Evolutionary conservation across 2,888 invertebrate genomes (phyloP).

Genomic region (Drosophila conformis): DNA sequence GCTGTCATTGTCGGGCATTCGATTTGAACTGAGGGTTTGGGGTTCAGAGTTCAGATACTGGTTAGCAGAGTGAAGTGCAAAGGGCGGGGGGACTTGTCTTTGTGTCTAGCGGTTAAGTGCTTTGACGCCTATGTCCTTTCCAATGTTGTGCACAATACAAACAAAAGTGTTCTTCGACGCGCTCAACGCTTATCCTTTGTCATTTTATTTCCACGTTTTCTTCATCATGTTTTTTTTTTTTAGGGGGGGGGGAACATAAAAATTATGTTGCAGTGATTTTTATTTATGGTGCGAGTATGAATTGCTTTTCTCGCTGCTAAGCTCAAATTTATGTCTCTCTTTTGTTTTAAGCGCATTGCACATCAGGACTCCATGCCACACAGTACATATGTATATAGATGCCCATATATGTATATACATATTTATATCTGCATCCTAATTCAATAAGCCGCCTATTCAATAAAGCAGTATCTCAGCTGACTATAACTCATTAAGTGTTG

Average conservation of each 20-base stretch:
- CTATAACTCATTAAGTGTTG: slow-evolving; percentile 43
- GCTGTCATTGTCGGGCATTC: slow-evolving; percentile 65
- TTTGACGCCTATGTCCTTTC: slow-evolving; percentile 68
- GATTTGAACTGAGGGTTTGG: slow-evolving; percentile 24
- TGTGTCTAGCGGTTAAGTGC: slow-evolving; percentile 73
- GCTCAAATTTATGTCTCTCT: slow-evolving; percentile 43
- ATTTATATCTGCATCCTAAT: slow-evolving; percentile 55
- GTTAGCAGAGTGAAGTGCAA: neutral
- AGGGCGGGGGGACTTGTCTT: slow-evolving; percentile 42
- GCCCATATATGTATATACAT: neutral
- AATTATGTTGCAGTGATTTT: slow-evolving; percentile 60
- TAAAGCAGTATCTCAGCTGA: slow-evolving; percentile 17
- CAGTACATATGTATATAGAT: neutral
- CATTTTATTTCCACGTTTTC: slow-evolving; percentile 33
- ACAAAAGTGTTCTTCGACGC: slow-evolving; percentile 51
- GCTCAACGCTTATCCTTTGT: slow-evolving; percentile 52
- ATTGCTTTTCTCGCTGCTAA: slow-evolving; percentile 14
- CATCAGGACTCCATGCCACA: slow-evolving; percentile 10
- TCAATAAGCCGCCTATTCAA: slow-evolving; percentile 49
- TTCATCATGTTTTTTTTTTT: slow-evolving; percentile 2
- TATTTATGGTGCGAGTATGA: slow-evolving; percentile 35
- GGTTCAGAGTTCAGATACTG: slow-evolving; percentile 24
- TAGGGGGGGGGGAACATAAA: slow-evolving; percentile 2
- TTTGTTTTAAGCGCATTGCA: slow-evolving; percentile 38
- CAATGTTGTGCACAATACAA: slow-evolving; percentile 42